These are phyloP conservation scores for Stegastes partitus DNA, from an alignment of 2,113 vertebrate genomes.

Conservation along the genomic window DNA sequence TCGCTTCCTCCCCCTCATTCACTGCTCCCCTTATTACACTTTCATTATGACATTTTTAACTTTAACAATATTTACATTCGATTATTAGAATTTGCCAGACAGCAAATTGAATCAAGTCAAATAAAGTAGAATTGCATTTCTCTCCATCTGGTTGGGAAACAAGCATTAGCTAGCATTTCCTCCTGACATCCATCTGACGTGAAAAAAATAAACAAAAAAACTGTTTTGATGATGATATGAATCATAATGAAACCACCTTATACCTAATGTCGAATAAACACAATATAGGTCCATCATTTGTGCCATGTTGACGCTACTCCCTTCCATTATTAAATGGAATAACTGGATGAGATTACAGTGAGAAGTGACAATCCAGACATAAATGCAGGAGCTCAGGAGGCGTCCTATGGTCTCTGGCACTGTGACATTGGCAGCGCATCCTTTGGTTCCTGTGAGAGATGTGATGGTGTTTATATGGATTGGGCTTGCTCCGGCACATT, in stretches of 20 bases:
- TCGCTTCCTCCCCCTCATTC: neutral
- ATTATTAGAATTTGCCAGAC: slow-evolving; percentile 64
- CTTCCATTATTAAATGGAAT: neutral
- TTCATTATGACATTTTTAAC: slow-evolving; percentile 63
- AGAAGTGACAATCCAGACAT: no score
- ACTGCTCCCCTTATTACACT: slow-evolving; percentile 32
- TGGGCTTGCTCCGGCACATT: no score
- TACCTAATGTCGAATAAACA: no score
- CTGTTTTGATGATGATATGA: neutral
- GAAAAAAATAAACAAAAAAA: slow-evolving; percentile 1
- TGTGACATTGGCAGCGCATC: no score
- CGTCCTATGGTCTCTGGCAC: no score
- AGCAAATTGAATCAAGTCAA: slow-evolving; percentile 68
- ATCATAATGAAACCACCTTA: neutral
- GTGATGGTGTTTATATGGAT: no score
- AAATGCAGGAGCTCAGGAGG: no score
- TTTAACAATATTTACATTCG: slow-evolving; percentile 55
- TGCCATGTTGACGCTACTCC: neutral
- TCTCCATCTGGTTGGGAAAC: slow-evolving; percentile 30
- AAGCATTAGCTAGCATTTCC: slow-evolving; percentile 34
- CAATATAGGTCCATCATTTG: neutral
- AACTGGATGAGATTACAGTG: no score
- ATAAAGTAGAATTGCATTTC: slow-evolving; percentile 63
- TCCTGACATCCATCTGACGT: slow-evolving; percentile 14
- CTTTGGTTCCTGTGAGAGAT: no score